These are phyloP conservation scores for Eremobia ochroleuca DNA, from an alignment of 2,888 invertebrate species.

Conservation along the genomic window DNA sequence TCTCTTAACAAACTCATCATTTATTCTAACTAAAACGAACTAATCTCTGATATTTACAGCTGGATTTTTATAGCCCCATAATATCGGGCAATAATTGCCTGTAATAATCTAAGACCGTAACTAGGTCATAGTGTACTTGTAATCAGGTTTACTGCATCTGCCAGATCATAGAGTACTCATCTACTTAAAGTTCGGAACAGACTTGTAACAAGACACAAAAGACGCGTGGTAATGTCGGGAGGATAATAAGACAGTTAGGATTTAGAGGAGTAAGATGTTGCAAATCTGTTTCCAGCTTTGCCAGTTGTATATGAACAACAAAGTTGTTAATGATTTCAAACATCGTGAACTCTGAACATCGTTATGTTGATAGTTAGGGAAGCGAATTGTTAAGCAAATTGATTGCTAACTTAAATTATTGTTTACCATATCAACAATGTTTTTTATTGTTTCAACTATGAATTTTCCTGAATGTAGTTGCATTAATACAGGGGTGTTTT, in stretches of 20 bases:
- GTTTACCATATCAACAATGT: background rate
- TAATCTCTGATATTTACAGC: constrained; percentile 34
- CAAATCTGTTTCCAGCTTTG: constrained; percentile 20
- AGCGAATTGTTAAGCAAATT: background rate
- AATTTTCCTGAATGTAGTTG: background rate
- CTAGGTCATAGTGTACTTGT: constrained; percentile 39
- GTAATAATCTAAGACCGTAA: constrained; percentile 39
- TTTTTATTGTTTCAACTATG: background rate
- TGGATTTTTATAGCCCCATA: constrained; percentile 46
- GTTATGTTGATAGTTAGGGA: background rate
- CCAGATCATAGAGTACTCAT: background rate
- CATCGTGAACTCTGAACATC: background rate
- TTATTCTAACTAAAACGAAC: constrained; percentile 14
- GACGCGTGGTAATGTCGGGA: background rate
- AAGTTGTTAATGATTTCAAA: constrained; percentile 21
- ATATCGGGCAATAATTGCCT: constrained; percentile 51
- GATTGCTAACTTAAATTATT: background rate
- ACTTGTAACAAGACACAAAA: constrained; percentile 19
- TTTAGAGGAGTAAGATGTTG: background rate
- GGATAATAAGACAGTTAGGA: constrained; percentile 1
- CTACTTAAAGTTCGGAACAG: background rate
- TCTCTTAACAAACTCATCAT: background rate
- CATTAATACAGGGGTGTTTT: background rate
- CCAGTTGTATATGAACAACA: background rate
- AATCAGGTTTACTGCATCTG: constrained; percentile 47